Base-by-base conservation (phyloP, 64 coral and sea anemone genomes). In the Pocillopora verrucosa region DNA sequence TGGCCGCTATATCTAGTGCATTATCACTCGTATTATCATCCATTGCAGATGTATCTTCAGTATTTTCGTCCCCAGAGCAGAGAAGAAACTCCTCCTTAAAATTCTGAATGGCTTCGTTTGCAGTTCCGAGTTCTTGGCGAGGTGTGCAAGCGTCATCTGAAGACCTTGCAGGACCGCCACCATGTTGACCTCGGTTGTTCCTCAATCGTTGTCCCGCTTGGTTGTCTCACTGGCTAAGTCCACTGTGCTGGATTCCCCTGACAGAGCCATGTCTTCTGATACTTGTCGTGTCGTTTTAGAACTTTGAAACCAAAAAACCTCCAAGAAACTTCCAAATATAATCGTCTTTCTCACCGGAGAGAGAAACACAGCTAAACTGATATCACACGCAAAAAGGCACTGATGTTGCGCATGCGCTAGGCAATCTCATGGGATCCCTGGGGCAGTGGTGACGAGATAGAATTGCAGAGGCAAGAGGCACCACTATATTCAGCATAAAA, bases 161-260 rank as follows among this genome's bases (percentile, higher is more conserved):
- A 87, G 84, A 59, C 84, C 84, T 87, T 87, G 84, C 84, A 87
- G 59, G 84, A 87, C 84, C 84, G 84, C 74, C 84, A 68, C 84
- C 84, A 87, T 87, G 84, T 87, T 87, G 84, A 87, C 84, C 57
- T 87, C 84, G 26, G 84, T 87, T 38, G 84, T 41, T 87, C 84
- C 84, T 19, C 84, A 24, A 75, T 87, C 84, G 69, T 75, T 87
- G 74, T 41, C 84, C 74, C 84, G 76, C 76, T 79, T 15, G 76
- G 76, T 87, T 87, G 84, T 87, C 74, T 37, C 84, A 45, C 83
- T 86, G 65, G 64, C 1, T 86, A 86, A 86, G 25, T 86, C 83
- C 63, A 34, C 83, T 63, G 83, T 36, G 83, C 60, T 63, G 61
- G 83, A 63, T 72, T 86, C 64, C 60, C 83, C 83, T 86, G 65